Evolutionary conservation across 2,797 vertebrate species (phyloP), one percentile per base, ranked within the genome.

Genomic region (Gadopsis bispinosus): DNA sequence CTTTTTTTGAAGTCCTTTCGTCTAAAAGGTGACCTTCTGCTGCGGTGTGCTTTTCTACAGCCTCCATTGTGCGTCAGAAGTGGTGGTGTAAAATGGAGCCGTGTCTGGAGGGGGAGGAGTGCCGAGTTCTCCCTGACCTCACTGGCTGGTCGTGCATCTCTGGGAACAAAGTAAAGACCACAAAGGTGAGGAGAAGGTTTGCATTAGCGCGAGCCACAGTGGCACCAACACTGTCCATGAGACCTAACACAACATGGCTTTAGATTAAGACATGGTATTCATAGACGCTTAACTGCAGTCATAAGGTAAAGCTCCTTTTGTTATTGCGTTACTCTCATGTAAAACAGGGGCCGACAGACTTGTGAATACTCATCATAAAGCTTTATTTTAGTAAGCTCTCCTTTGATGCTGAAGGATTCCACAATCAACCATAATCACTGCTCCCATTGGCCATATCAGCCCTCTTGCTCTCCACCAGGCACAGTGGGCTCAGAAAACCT

Each of bases 21-120:
- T 88, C 45, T 74, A 35, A 79, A 83, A 84, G 77, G 64, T 90
- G 87, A 91, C 90, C 87, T 88, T 88, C 68, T 73, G 50, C 56
- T 71, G 53, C 75, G 79, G 20, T 65, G 20, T 80, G 12, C 73
- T 77, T 81, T 69, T 61, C 74, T 59, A 20, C 87, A 96, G 95
- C 92, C 2, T 95, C 94, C 75, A 94, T 95, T 62, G 94, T 96
- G 83, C 92, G 66, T 75, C 90, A 94, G 68, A 95, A 94, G 89
- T 94, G 94, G 95, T 95, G 95, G 95, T 95, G 95, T 89, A 92
- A 92, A 84, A 96, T 96, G 95, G 86, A 94, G 79, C 95, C 95
- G 0, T 95, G 94, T 90, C 87, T 94, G 75, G 81, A 90, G 39
- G 92, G 74, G 63, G 94, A 95, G 89, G 94, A 95, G 85, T 95